These are phyloP conservation scores for Takifugu ocellatus DNA, from an alignment of 2,797 vertebrate species.

Conservation along the genomic window DNA sequence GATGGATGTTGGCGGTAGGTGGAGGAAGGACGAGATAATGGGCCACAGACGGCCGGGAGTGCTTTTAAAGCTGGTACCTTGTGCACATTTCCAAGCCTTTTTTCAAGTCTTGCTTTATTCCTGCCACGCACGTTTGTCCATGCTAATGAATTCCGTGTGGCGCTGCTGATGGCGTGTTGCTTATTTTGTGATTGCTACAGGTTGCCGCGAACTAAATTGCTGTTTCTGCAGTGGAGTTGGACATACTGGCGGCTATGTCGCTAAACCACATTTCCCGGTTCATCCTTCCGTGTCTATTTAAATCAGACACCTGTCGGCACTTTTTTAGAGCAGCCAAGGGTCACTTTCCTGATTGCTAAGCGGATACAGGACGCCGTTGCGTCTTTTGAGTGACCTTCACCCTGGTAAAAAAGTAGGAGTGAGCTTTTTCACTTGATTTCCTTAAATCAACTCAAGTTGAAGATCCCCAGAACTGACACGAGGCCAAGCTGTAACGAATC, in stretches of 20 bases:
- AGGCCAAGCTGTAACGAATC: constrained; percentile 1
- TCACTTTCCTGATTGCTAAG: constrained; percentile 24
- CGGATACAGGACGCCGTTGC: constrained; percentile 31
- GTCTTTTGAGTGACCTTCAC: constrained; percentile 16
- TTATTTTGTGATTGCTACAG: no score
- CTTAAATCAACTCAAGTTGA: no score
- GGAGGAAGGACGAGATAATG: constrained; percentile 44
- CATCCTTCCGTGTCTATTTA: no score
- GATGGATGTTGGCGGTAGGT: constrained; percentile 42
- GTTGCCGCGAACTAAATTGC: no score
- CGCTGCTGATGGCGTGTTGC: no score
- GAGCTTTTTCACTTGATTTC: constrained; percentile 1
- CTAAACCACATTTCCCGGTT: no score
- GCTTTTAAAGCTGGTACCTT: constrained; percentile 17
- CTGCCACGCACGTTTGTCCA: no score
- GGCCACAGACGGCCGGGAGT: constrained; percentile 15
- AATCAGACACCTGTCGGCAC: not conserved
- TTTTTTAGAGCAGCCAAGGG: not conserved
- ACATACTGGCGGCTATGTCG: no score
- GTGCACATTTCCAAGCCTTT: not conserved
- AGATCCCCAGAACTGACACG: constrained; percentile 8
- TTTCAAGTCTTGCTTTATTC: not conserved
- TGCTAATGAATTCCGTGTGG: no score
- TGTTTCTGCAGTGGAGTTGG: no score
- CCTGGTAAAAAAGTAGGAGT: constrained; percentile 25